Percentiles rank a stretch among this genome's conserved stretches.
Conservation (phyloP, 2,888 invertebrate genomes). For the Petrolisthes manimaculis region DNA sequence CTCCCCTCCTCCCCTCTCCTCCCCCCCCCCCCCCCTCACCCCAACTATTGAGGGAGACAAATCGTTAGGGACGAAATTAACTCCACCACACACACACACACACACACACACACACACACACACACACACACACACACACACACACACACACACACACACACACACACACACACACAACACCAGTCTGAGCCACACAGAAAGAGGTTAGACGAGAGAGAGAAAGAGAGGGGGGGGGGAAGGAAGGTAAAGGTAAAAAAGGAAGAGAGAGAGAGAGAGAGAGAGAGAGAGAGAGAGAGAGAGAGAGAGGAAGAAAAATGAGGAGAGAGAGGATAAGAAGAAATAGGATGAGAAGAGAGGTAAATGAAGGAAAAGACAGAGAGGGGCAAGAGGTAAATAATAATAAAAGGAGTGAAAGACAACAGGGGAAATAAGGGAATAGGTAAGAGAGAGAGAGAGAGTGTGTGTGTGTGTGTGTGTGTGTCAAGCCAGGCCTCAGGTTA, state of each 20-base stretch:
- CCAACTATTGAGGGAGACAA: not conserved
- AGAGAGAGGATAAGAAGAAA: not conserved
- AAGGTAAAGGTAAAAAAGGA: not conserved
- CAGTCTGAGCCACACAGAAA: too few species aligned
- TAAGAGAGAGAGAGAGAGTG: not conserved
- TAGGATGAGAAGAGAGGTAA: not conserved
- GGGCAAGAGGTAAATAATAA: too few species aligned
- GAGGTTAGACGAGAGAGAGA: not conserved
- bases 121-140: conserved; percentile 4
- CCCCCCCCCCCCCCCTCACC: not conserved
- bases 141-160: conserved; percentile 4
- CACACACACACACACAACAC: conserved; percentile 4
- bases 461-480: not conserved
- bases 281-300: conserved; percentile 1
- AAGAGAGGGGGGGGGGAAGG: not conserved
- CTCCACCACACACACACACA: not conserved
- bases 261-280: conserved; percentile 1
- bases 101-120: conserved; percentile 4
- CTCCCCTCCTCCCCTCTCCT: not conserved
- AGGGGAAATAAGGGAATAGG: not conserved
- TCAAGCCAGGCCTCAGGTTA: too few species aligned
- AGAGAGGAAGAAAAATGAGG: not conserved
- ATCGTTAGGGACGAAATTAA: not conserved
- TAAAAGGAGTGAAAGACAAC: too few species aligned
- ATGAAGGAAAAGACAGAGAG: too few species aligned